A percentile compares a stretch with the other conserved stretches of the same genome.
Evolutionary conservation across 2,888 invertebrate genomes (phyloP).

Genomic region (Prionchulus punctatus): DNA sequence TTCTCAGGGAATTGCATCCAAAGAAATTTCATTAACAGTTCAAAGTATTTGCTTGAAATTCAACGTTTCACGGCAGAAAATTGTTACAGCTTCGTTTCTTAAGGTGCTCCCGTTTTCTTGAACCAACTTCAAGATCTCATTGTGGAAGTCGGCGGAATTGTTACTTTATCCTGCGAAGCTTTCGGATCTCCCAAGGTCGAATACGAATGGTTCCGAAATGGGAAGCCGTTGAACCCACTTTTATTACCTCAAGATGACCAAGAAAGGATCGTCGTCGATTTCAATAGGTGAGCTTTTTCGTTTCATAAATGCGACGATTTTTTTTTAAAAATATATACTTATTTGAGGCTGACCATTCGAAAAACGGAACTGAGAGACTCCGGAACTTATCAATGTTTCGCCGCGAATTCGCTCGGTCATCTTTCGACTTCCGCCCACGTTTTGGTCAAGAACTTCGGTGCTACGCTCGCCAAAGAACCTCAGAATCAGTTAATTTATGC

Average conservation of each 20-base stretch:
- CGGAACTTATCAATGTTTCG: constrained; percentile 7
- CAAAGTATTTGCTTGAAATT: background rate
- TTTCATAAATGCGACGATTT: no score
- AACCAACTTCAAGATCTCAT: background rate
- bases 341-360: constrained; percentile 3
- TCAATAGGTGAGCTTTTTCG: background rate
- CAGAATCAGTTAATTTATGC: no score
- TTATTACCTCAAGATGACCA: background rate
- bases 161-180: background rate
- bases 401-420: background rate
- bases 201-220: constrained; percentile 10
- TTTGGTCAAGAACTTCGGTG: no score
- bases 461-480: no score
- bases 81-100: no score
- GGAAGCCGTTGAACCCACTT: constrained; percentile 3
- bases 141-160: background rate
- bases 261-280: background rate
- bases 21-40: background rate
- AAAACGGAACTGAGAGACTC: background rate
- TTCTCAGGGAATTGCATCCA: background rate
- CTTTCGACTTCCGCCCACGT: background rate
- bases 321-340: background rate
- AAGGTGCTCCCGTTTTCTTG: background rate
- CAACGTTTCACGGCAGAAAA: background rate
- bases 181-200: background rate